Base-by-base conservation (phyloP, 2,113 vertebrate genomes). In the Eulemur rufifrons region DNA sequence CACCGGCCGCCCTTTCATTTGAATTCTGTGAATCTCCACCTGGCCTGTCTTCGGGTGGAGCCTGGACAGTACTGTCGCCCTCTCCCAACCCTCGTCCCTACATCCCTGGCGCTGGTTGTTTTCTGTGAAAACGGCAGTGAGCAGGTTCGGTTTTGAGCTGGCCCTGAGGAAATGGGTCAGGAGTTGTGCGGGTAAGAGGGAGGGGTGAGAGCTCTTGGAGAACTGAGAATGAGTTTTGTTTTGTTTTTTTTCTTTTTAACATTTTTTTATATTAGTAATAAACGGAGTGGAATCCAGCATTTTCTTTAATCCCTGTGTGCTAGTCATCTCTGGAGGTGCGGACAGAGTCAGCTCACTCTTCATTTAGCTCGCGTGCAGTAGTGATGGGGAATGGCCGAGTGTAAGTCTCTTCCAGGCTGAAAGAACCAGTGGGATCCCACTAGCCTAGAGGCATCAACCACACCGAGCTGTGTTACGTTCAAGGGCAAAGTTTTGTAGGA, bases 221-320 rank as follows among this genome's bases (percentile, higher is more conserved):
- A 96, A 96, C 54, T 93, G 88, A 97, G 87, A 86, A 77, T 91
- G 91, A 90, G 12, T 14, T 90, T 42, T 42, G 42, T 42, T 91
- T 97, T 39, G 39, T 39, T 61, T 83, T 37, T 93, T 91, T 96
- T 87, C n/a, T 92, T 97, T 97, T 88, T 88, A 90, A 90, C 20
- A 23, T 95, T 93, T 96, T 97, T 96, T 98, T 97, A 97, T 94
- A 95, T 96, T 94, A 96, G 93, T 97, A 98, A 98, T 97, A 98
- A 98, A 98, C 12, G 2, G 97, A 91, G 89, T 97, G 74, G 89
- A 96, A 98, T 97, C 42, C 17, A 95, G 74, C 64, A 42, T 94
- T 94, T 95, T 94, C 73, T 88, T 94, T 78, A 71, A 63, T 95
- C 47, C 37, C 80, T 68, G 34, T 77, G 77, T 93, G 80, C 34